A percentile compares a stretch with the other conserved stretches of the same genome.
Conservation (phyloP, 2,888 invertebrate species). For the Drosophila fulvimacula region DNA sequence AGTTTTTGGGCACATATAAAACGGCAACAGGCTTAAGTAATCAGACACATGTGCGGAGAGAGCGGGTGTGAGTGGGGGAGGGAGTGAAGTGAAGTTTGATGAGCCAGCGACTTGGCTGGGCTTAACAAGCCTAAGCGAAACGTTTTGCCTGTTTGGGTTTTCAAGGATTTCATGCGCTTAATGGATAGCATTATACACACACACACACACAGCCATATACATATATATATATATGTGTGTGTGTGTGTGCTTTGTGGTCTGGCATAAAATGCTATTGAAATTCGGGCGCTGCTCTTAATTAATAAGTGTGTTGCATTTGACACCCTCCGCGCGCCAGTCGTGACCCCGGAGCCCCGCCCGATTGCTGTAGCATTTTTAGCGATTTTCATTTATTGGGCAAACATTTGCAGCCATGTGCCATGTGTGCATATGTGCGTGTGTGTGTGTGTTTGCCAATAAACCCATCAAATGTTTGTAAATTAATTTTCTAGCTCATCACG, state of each 20-base stretch:
- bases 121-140: conserved; percentile 24
- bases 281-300: conserved; percentile 64
- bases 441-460: conserved; percentile 50
- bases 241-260: conserved; percentile 47
- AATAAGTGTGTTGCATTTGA: conserved; percentile 73
- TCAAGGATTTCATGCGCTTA: conserved; percentile 39
- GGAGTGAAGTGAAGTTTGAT: conserved; percentile 55
- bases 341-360: conserved; percentile 1
- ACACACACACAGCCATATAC: background rate
- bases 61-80: background rate
- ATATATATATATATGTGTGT: background rate
- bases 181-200: conserved; percentile 1
- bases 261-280: conserved; percentile 67
- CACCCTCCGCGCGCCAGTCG: conserved; percentile 24
- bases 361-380: conserved; percentile 51
- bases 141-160: conserved; percentile 17
- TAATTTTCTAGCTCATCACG: conserved; percentile 78
- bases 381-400: conserved; percentile 67
- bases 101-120: conserved; percentile 40
- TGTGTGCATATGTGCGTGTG: conserved; percentile 5
- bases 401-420: conserved; percentile 70
- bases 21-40: conserved; percentile 27
- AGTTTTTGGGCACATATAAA: conserved; percentile 51
- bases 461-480: conserved; percentile 74
- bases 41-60: conserved; percentile 12